These are phyloP conservation scores for Probaryconus sp. DNA, from an alignment of 1,140 invertebrate species.

Conservation along the genomic window DNA sequence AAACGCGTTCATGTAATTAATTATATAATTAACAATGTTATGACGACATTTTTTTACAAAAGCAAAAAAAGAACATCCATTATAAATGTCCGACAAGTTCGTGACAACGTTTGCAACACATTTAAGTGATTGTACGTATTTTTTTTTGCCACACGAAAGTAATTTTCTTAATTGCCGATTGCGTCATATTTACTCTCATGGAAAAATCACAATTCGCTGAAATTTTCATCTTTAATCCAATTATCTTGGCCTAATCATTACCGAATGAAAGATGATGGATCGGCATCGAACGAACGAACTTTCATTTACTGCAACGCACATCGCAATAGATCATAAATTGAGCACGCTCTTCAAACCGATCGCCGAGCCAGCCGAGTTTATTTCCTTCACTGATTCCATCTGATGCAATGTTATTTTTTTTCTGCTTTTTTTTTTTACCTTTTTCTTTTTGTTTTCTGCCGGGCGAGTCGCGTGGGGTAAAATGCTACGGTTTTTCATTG, in stretches of 20 bases:
- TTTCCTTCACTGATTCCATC: constrained; percentile 27
- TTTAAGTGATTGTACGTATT: neutral
- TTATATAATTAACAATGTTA: constrained; percentile 24
- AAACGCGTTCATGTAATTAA: constrained; percentile 27
- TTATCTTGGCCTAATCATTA: too few relatives aligned
- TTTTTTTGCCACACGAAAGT: constrained; percentile 23
- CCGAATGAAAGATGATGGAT: neutral
- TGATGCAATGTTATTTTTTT: constrained; percentile 22
- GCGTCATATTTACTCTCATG: constrained; percentile 16
- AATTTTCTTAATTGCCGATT: constrained; percentile 37
- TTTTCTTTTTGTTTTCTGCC: too few relatives aligned
- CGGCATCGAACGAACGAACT: neutral
- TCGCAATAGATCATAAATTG: constrained; percentile 22
- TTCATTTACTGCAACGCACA: neutral
- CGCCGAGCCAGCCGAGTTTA: constrained; percentile 23
- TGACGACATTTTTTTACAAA: constrained; percentile 9
- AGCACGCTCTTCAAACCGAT: constrained; percentile 13
- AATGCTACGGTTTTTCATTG: constrained; percentile 27
- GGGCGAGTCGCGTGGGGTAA: constrained; percentile 12
- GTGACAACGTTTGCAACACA: constrained; percentile 23
- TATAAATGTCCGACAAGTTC: constrained; percentile 18
- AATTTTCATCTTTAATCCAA: too few relatives aligned
- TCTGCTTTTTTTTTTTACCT: constrained; percentile 19
- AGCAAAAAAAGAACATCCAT: constrained; percentile 8
- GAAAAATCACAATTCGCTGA: too few relatives aligned